Percentiles rank a stretch among this genome's conserved stretches.
These are phyloP conservation scores for Andrena flavipes DNA, from an alignment of 2,888 invertebrate species.

Conservation along the genomic window DNA sequence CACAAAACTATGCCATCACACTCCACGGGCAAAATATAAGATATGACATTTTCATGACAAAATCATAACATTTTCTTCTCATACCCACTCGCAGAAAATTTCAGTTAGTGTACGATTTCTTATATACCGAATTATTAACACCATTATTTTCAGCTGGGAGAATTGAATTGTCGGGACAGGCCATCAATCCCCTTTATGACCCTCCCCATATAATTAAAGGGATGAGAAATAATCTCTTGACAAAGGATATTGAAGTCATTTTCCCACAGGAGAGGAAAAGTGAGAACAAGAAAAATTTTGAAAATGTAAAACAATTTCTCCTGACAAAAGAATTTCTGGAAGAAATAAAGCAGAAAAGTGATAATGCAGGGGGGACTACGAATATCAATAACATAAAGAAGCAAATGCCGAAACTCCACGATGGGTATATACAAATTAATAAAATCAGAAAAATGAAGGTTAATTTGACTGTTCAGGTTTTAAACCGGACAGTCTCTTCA, in stretches of 20 bases:
- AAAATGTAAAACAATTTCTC: background rate
- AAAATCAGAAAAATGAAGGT: background rate
- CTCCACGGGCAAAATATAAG: too few relatives aligned
- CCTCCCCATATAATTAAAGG: background rate
- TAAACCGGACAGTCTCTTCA: background rate
- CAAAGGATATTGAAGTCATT: background rate
- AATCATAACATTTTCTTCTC: background rate
- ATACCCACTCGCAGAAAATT: background rate
- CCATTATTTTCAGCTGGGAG: too few relatives aligned
- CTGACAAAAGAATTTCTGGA: background rate
- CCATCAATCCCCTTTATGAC: too few relatives aligned
- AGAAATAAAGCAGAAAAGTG: background rate
- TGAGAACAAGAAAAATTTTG: background rate
- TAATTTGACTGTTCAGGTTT: background rate
- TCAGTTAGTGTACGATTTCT: background rate
- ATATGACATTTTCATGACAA: too few relatives aligned
- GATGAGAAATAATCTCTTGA: background rate
- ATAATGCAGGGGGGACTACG: background rate
- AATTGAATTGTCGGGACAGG: too few relatives aligned
- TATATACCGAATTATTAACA: background rate
- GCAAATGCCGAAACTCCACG: background rate
- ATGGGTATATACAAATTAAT: background rate
- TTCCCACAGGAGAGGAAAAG: background rate
- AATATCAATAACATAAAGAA: background rate
- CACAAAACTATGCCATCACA: too few relatives aligned